Conservation (phyloP, 2,797 vertebrate species). For the Amphiprion clarkii region DNA sequence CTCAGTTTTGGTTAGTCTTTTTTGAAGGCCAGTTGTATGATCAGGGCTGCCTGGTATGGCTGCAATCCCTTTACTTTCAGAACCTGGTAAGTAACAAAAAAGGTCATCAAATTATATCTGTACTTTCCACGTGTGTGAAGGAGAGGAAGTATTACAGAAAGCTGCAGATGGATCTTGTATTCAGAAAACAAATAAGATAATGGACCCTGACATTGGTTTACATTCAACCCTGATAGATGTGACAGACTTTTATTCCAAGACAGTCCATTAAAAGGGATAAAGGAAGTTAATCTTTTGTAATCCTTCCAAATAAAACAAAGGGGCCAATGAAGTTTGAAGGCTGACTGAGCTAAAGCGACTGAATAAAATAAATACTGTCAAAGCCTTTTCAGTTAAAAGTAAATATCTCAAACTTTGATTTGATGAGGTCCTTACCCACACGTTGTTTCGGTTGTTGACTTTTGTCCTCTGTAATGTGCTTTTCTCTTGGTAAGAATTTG, state of each 20-base stretch:
- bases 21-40: slow-evolving; percentile 63
- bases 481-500: slow-evolving; percentile 69
- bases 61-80: slow-evolving; percentile 47
- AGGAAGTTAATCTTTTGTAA: background rate
- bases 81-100: slow-evolving; percentile 42
- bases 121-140: background rate
- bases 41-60: slow-evolving; percentile 70
- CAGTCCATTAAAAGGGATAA: background rate
- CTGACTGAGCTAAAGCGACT: background rate
- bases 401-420: slow-evolving; percentile 1
- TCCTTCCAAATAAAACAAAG: background rate
- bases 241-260: background rate
- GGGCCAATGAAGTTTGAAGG: background rate
- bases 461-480: slow-evolving; percentile 17
- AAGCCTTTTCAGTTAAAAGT: background rate
- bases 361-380: background rate
- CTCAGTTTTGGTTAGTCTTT: slow-evolving; percentile 84
- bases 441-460: slow-evolving; percentile 40
- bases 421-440: slow-evolving; percentile 58
- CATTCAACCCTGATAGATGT: background rate
- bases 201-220: background rate
- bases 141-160: background rate
- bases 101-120: background rate
- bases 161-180: background rate
- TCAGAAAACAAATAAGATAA: background rate